These are phyloP conservation scores for Ganaspis sp. DNA, from an alignment of 1,140 invertebrate species.

Conservation along the genomic window DNA sequence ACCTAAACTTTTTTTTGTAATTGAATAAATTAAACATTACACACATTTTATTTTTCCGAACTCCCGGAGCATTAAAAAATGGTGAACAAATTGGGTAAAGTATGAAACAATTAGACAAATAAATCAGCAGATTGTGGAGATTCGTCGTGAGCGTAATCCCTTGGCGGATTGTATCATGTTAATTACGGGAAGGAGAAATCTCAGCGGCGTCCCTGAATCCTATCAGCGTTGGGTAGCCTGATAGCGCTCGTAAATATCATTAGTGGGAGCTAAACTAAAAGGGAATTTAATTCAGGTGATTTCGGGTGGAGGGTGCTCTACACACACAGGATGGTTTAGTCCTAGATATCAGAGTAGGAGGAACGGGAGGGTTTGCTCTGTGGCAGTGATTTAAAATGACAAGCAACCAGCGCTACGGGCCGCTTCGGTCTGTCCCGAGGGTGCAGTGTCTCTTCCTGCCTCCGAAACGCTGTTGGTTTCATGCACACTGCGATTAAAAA, in stretches of 20 bases:
- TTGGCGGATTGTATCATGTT: constrained; percentile 15
- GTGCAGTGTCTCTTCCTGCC: constrained; percentile 55
- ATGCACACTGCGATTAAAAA: constrained; percentile 60
- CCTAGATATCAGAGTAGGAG: constrained; percentile 39
- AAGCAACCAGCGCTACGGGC: constrained; percentile 57
- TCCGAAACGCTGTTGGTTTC: constrained; percentile 54
- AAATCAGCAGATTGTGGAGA: constrained; percentile 24
- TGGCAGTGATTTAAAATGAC: constrained; percentile 63
- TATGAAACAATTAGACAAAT: constrained; percentile 6
- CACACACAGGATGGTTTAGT: neutral
- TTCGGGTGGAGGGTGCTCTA: constrained; percentile 38
- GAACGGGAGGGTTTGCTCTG: constrained; percentile 42
- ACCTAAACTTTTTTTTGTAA: too few species aligned
- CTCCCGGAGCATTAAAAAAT: neutral
- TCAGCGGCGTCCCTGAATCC: constrained; percentile 18
- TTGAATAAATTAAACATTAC: too few species aligned
- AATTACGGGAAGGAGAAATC: constrained; percentile 25
- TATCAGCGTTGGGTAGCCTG: constrained; percentile 28
- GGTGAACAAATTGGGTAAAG: neutral
- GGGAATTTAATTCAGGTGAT: constrained; percentile 63
- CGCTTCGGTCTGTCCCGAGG: constrained; percentile 57
- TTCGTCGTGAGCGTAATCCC: constrained; percentile 12
- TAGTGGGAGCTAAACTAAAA: constrained; percentile 57
- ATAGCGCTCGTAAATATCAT: constrained; percentile 60
- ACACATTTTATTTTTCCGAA: too few species aligned